Conservation (phyloP, 2,113 vertebrate genomes). For the Nerophis ophidion region DNA sequence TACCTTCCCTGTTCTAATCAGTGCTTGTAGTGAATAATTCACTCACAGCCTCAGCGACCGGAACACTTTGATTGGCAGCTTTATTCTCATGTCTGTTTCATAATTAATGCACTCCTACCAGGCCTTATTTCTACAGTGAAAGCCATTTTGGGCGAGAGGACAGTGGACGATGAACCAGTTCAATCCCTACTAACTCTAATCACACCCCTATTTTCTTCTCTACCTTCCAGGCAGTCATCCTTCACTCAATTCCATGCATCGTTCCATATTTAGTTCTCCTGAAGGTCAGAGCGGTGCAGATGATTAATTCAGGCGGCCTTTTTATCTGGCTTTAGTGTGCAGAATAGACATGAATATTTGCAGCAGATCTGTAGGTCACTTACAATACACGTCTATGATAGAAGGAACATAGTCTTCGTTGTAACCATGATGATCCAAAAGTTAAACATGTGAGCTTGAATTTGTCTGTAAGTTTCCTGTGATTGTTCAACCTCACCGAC, state of each 20-base stretch:
- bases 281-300: constrained; percentile 18
- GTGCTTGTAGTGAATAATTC: constrained; percentile 71
- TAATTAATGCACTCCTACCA: constrained; percentile 62
- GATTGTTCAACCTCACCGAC: too few relatives aligned
- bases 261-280: constrained; percentile 8
- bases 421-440: background rate
- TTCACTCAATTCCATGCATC: constrained; percentile 9
- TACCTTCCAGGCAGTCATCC: background rate
- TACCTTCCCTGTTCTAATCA: constrained; percentile 61
- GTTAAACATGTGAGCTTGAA: too few relatives aligned
- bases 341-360: constrained; percentile 6
- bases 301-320: constrained; percentile 11
- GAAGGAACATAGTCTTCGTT: background rate
- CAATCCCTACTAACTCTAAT: constrained; percentile 11
- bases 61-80: constrained; percentile 68
- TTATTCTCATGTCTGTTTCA: constrained; percentile 64
- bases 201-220: constrained; percentile 16
- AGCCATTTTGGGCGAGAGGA: constrained; percentile 35
- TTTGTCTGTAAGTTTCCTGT: too few relatives aligned
- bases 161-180: constrained; percentile 37
- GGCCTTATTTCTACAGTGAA: constrained; percentile 47
- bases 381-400: background rate
- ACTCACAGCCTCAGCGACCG: constrained; percentile 53
- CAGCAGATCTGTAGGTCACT: background rate
- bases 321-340: constrained; percentile 7